These are phyloP conservation scores for Polyommatus icarus DNA, from an alignment of 2,888 invertebrate species.

Conservation along the genomic window DNA sequence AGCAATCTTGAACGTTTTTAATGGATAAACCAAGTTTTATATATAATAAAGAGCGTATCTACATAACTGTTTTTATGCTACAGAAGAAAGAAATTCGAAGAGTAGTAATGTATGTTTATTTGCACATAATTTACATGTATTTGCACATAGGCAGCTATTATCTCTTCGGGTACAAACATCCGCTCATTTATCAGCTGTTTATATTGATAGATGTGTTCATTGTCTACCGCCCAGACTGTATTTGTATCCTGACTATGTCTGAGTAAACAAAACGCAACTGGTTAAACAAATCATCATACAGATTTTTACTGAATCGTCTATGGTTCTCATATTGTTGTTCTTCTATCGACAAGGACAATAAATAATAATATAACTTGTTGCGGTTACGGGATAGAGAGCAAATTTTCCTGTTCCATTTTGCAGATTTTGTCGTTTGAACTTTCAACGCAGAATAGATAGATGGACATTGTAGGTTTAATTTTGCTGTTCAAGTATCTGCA, in stretches of 20 bases:
- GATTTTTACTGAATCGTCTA: not conserved
- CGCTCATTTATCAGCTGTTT: constrained; percentile 10
- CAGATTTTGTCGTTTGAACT: not conserved
- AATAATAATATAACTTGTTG: no score
- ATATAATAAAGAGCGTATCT: no score
- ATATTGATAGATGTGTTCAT: constrained; percentile 4
- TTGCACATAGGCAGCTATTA: not conserved
- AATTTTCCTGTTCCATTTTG: not conserved
- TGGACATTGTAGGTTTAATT: no score
- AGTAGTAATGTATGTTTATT: no score
- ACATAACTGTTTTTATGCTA: no score
- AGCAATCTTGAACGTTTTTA: no score
- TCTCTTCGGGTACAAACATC: not conserved
- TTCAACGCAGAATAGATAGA: not conserved
- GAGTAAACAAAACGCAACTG: not conserved
- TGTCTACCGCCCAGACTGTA: not conserved
- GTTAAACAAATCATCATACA: not conserved
- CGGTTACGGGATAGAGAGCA: no score
- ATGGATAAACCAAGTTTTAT: not conserved
- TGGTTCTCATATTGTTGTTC: not conserved
- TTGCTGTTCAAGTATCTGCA: no score
- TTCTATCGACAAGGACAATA: no score
- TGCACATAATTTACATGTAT: not conserved
- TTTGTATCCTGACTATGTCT: not conserved
- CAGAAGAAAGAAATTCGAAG: no score